Percentiles rank a stretch among this genome's conserved stretches.
Conservation (phyloP, 2,888 invertebrate species). For the Apotomis turbidana region DNA sequence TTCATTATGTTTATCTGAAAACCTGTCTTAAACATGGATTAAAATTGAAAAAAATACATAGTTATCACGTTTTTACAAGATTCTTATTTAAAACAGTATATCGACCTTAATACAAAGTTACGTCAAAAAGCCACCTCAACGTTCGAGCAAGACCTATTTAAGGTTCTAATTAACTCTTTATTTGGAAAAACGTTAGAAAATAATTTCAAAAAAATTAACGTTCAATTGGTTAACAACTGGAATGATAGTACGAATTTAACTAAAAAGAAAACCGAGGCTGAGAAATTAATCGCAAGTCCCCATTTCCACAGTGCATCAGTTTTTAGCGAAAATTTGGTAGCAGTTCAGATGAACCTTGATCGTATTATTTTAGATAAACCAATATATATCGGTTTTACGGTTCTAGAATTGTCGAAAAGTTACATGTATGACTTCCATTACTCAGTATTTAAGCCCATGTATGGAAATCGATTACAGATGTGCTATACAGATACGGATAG, state of each 20-base stretch:
- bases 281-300: neutral
- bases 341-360: too few relatives aligned
- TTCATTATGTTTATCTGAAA: slow-evolving; percentile 16
- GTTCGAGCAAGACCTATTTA: slow-evolving; percentile 1
- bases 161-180: neutral
- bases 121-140: neutral
- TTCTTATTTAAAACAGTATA: neutral
- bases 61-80: too few relatives aligned
- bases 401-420: too few relatives aligned
- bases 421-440: too few relatives aligned
- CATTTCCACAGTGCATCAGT: too few relatives aligned
- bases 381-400: too few relatives aligned
- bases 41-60: neutral
- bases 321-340: too few relatives aligned
- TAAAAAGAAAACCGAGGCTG: too few relatives aligned
- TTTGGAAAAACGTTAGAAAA: slow-evolving; percentile 4
- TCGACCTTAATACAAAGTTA: slow-evolving; percentile 1
- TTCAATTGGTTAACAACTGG: neutral
- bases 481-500: too few relatives aligned
- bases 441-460: too few relatives aligned
- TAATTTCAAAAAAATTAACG: neutral
- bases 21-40: slow-evolving; percentile 13
- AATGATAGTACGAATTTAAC: neutral
- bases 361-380: too few relatives aligned
- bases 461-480: too few relatives aligned